Base-by-base conservation (phyloP, 2,113 vertebrate species). In the Gavialis gangeticus region DNA sequence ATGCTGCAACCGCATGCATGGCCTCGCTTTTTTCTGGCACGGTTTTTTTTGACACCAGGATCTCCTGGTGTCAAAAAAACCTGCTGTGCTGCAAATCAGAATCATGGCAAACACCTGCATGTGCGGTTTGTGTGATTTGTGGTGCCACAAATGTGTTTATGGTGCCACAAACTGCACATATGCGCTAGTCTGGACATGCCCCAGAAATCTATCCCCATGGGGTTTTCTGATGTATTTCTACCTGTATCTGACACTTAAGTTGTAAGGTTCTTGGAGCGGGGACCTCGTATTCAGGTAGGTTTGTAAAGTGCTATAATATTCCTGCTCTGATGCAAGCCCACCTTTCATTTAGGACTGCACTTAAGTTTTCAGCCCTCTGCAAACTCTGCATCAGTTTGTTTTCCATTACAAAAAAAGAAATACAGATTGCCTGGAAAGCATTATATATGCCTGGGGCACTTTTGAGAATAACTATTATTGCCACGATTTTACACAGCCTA, bases 271-370 rank as follows among this genome's bases (percentile, higher is more conserved):
- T 0, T 7, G 37, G 22, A 24, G 24, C 54, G 7, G 28, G 16
- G 1, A 0, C 54, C 59, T 75, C 75, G 2, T 27, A 59, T 10
- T 37, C 37, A 18, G 28, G 12, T 57, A 19, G n/a, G 67, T 25
- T 30, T 34, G 9, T 22, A 12, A 21, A 21, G 3, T 62, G 24
- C 28, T 60, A n/a, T 15, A 16, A 3, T 3, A 14, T 3, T 59
- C 30, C 58, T 71, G 5, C 24, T 79, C 84, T 18, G 3, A 1
- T 34, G n/a, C 66, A 2, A n/a, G 5, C 0, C 1, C 0, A 1
- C 3, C 0, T 18, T 24, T 25, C 55, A 22, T 12, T 22, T n/a
- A 6, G 46, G 55, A 21, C 22, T 21, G 6, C 4, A 4, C 6
- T 1, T 0, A 37, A 60, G 55, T 16, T 63, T 13, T 67, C 24